phyloP scores from a whole-genome alignment of 64 coral and sea anemone genomes.

The Trachythela sp. region DNA sequence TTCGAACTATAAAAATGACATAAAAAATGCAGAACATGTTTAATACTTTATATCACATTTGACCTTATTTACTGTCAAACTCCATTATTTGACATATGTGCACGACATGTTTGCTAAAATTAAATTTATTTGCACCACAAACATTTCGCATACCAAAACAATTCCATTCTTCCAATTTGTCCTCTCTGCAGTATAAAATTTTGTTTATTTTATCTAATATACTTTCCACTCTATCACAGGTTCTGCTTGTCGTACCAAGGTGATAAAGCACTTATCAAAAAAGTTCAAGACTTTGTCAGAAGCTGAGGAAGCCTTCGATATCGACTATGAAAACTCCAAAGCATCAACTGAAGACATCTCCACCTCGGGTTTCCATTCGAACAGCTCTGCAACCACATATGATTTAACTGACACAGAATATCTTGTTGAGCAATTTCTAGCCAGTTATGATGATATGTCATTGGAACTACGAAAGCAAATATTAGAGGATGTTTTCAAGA shows the following conservation, averaged over 20 bases:
- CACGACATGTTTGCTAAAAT: too few relatives aligned
- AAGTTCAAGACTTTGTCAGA: background rate
- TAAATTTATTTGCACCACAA: too few relatives aligned
- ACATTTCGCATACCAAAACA: too few relatives aligned
- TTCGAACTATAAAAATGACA: too few relatives aligned
- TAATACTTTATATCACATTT: too few relatives aligned
- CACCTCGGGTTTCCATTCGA: too few relatives aligned
- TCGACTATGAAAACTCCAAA: background rate
- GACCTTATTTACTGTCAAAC: too few relatives aligned
- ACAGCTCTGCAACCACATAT: too few relatives aligned
- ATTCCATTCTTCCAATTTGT: too few relatives aligned
- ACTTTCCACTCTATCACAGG: background rate
- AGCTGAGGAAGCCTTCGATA: background rate
- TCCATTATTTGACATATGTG: too few relatives aligned
- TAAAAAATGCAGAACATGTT: too few relatives aligned
- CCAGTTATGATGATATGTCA: background rate
- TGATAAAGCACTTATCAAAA: background rate
- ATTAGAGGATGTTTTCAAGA: background rate
- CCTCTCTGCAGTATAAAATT: background rate
- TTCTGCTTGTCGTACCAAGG: background rate
- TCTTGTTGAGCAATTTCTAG: background rate
- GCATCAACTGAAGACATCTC: background rate
- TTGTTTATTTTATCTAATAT: background rate
- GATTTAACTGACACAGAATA: background rate
- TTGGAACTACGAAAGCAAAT: background rate